Conservation (phyloP, 2,113 vertebrate genomes). For the Pao palembangensis region DNA sequence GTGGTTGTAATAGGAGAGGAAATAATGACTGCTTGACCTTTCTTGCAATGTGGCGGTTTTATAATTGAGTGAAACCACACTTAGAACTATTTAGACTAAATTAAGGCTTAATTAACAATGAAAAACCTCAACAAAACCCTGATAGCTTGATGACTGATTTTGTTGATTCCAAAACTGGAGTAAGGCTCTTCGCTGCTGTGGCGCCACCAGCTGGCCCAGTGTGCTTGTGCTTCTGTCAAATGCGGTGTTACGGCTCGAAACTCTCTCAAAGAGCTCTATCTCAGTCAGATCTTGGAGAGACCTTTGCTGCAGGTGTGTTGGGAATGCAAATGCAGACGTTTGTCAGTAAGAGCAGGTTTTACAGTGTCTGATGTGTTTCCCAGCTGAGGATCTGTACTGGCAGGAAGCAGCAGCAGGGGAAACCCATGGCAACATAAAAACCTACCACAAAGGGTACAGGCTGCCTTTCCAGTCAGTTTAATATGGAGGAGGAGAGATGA, state of each 20-base stretch:
- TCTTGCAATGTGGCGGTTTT: too few species aligned
- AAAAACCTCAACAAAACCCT: too few species aligned
- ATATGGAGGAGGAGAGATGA: conserved; percentile 1
- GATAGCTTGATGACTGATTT: too few species aligned
- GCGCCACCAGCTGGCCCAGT: too few species aligned
- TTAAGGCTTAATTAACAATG: too few species aligned
- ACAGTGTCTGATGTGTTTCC: conserved; percentile 46
- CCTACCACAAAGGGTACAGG: conserved; percentile 20
- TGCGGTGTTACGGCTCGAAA: neutral
- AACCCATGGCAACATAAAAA: conserved; percentile 32
- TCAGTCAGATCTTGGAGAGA: conserved; percentile 6
- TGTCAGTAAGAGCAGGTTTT: conserved; percentile 17
- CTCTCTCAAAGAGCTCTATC: conserved; percentile 5
- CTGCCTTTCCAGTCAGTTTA: conserved; percentile 23
- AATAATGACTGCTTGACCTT: too few species aligned
- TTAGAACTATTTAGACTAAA: too few species aligned
- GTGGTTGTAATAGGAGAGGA: too few species aligned
- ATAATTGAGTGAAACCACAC: too few species aligned
- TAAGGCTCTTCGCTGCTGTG: too few species aligned
- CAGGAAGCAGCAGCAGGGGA: conserved; percentile 26
- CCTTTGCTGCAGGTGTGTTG: conserved; percentile 35
- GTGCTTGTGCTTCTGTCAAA: too few species aligned
- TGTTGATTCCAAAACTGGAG: too few species aligned
- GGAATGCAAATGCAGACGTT: conserved; percentile 14
- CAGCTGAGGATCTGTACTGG: conserved; percentile 37